phyloP scores from a whole-genome alignment of 1,140 invertebrate genomes.

The Stenopsyche tienmushanensis region DNA sequence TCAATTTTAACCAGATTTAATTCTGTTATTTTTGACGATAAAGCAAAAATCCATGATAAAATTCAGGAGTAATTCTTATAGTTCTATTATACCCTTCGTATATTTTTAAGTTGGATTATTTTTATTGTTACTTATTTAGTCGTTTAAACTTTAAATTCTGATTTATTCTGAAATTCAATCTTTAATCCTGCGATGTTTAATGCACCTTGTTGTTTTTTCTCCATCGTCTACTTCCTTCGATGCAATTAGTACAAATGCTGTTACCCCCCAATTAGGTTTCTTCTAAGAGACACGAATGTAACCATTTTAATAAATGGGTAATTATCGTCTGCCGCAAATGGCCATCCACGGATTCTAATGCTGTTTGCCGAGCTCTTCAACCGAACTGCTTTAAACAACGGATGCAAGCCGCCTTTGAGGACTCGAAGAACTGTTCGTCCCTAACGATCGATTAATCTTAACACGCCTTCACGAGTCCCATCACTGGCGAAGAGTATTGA shows the following conservation, averaged over 20 bases:
- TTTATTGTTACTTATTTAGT: no score
- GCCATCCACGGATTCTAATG: background rate
- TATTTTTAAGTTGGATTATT: no score
- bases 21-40: no score
- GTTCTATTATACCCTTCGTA: no score
- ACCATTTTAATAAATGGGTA: slow-evolving; percentile 2
- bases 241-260: slow-evolving; percentile 3
- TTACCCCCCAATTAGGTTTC: slow-evolving; percentile 1
- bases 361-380: background rate
- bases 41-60: no score
- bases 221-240: background rate
- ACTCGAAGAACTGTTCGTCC: background rate
- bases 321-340: slow-evolving; percentile 11
- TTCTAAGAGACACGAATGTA: slow-evolving; percentile 10
- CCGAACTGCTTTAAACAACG: background rate
- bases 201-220: no score
- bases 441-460: background rate
- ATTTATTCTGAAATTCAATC: no score
- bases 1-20: no score
- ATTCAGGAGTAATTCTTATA: no score
- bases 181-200: no score
- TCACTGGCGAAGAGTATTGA: background rate
- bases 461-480: slow-evolving; percentile 2
- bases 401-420: background rate
- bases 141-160: no score